These are phyloP conservation scores for Sympetrum striolatum DNA, from an alignment of 2,888 invertebrate genomes.

Conservation along the genomic window DNA sequence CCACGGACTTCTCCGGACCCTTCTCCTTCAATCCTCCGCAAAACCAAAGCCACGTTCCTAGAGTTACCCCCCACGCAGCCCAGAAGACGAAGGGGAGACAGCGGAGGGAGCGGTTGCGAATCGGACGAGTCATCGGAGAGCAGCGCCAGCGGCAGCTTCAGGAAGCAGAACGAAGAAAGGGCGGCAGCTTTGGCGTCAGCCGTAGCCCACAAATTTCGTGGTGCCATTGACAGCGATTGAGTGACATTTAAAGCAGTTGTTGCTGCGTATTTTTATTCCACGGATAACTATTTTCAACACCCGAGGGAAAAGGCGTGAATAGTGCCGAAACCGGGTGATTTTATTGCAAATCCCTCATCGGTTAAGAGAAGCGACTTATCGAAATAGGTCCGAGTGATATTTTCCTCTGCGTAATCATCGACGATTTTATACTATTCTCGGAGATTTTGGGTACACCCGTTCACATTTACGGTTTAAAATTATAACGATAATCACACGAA, in stretches of 20 bases:
- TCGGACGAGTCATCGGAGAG: not conserved
- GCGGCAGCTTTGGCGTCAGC: not conserved
- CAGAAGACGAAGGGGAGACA: slow-evolving; percentile 10
- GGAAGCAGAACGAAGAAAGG: slow-evolving; percentile 16
- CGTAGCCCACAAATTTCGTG: slow-evolving; percentile 27
- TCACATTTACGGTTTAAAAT: no score
- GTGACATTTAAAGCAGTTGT: not conserved
- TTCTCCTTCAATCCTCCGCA: not conserved
- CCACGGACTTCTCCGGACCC: not conserved
- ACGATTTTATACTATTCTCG: no score
- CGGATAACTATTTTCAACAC: no score
- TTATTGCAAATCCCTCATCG: no score
- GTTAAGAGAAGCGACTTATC: no score
- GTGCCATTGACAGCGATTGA: slow-evolving; percentile 4
- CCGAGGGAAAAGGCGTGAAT: no score
- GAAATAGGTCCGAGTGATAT: no score
- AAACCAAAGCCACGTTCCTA: not conserved
- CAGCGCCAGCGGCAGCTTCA: not conserved
- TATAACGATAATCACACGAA: no score
- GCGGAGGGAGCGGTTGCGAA: slow-evolving; percentile 1
- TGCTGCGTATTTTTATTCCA: not conserved
- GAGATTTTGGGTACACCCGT: no score
- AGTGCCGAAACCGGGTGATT: no score
- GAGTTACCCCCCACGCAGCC: not conserved
- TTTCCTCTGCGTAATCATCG: no score